These are phyloP conservation scores for Coracopsis vasa DNA, from an alignment of 2,113 vertebrate species.

Conservation along the genomic window DNA sequence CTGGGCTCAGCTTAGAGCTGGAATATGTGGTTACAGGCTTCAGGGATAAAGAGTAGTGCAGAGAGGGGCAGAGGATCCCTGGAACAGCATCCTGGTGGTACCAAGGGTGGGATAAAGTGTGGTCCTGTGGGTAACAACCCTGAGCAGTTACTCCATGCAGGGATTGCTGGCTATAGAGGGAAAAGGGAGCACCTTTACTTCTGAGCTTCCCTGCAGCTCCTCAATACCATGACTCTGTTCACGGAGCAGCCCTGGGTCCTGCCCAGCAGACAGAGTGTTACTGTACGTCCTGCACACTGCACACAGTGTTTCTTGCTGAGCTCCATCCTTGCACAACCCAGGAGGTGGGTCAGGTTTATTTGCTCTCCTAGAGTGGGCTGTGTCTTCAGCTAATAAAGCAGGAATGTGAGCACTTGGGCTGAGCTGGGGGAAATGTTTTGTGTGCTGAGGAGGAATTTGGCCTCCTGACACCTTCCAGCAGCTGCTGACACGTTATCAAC, in stretches of 20 bases:
- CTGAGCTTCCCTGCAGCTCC: background rate
- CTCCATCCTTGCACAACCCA: background rate
- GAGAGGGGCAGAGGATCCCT: background rate
- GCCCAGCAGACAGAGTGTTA: rapidly evolving
- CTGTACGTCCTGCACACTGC: background rate
- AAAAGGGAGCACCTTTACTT: background rate
- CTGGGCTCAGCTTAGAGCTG: background rate
- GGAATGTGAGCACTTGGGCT: conserved; percentile 42
- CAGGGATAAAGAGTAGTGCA: background rate
- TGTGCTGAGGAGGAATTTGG: background rate
- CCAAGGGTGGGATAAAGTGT: background rate
- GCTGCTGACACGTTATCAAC: background rate
- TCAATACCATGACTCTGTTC: background rate
- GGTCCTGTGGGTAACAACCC: background rate
- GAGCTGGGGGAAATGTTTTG: background rate
- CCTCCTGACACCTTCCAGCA: background rate
- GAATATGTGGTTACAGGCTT: background rate
- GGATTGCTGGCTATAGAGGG: background rate
- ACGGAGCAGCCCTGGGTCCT: background rate
- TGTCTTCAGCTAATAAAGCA: conserved; percentile 53
- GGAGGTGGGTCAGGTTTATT: conserved; percentile 6
- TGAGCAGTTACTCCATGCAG: background rate
- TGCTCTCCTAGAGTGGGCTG: conserved; percentile 41
- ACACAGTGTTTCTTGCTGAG: background rate
- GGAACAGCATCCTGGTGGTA: background rate